Evolutionary conservation across 2,888 invertebrate genomes (phyloP), one percentile per base, ranked within the genome.

Genomic region (Euplexia lucipara): DNA sequence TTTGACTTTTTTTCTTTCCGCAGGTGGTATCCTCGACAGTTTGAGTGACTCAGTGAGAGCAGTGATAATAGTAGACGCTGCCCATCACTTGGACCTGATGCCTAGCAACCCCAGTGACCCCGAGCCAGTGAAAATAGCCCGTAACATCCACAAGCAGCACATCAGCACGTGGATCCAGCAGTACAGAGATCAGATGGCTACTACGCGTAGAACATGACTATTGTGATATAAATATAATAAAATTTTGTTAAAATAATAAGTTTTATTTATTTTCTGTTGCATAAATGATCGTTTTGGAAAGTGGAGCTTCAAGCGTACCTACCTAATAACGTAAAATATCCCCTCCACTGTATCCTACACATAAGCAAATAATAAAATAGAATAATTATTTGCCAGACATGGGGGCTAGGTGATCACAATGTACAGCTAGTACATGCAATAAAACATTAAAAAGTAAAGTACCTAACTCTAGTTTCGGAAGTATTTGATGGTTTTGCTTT

Each of bases 1-100:
- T 22, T 26, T 10, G 3, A 12, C 2, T 22, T 12, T 4, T 4
- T 59, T 34, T 44, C 18, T 56, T 56, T 48, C 71, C 54, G 10
- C 80, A 95, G 95, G 95, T 78, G 98, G 98, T 20, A 97, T 98
- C 47, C 88, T 98, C 34, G 95, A 95, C 82, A 97, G 97, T 69
- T 89, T 97, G 20, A 97, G 97, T 63, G 92, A 95, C 6, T 95
- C 96, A 0, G 95, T 98, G 1, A 89, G 96, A 16, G 96, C 98
- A 0, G 95, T 98, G 16, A 92, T 98, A 34, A 97, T 98, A 72
- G 96, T 98, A 0, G 97, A 98, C 88, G 97, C 97, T 0, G 98
- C 98, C 0, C 98, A 98, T 92, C 98, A 98, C 88, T 93, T 98
- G 59, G 98, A 98, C 91, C 95, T 98, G 73, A 96, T 98, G 90